Base-by-base conservation (phyloP, 2,113 vertebrate genomes). In the Colistium nudipinnis region DNA sequence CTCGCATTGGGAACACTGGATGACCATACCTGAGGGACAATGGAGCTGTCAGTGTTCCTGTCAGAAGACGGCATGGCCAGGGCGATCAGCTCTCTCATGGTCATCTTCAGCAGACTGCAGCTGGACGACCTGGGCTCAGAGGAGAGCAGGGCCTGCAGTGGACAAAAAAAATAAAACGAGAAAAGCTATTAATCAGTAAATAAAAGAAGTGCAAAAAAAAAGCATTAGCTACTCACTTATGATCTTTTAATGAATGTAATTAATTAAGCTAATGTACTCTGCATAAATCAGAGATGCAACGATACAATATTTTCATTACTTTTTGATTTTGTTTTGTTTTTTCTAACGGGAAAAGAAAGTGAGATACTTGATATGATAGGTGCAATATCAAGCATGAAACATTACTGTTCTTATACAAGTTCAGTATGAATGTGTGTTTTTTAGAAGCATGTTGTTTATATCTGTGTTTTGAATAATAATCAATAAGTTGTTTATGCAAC, bases 101-200 rank as follows among this genome's bases (percentile, higher is more conserved):
- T 94, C 90, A 93, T 93, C 90, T 96, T 98, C 87, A 99, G 67
- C 70, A 98, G 88, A 60, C 94, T 91, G 82, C 92, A 92, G 92
- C 93, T 96, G 84, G 95, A 88, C 1, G 94, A 94, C 90, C 96
- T 97, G 55, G 96, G 95, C 87, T 98, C 96, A 6, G 96, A 97
- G 56, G 96, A 95, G 70, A 98, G 91, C 62, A 99, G 91, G 38
- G 97, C 97, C 97, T 99, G 77, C 0, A 1, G 63, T 0, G 0
- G 31, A 30, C 17, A 20, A 4, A 20, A 9, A 3, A 55, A 14
- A 17, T 31, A 1, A 47, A 24, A 47, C 4, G n/a, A n/a, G n/a
- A n/a, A n/a, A n/a, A 39, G 7, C 27, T 10, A 43, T 25, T 4
- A 1, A n/a, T n/a, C n/a, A 49, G 20, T 1, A 19, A 13, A 8